Base-by-base conservation (phyloP, 1,140 invertebrate species). In the Bombus vancouverensis region DNA sequence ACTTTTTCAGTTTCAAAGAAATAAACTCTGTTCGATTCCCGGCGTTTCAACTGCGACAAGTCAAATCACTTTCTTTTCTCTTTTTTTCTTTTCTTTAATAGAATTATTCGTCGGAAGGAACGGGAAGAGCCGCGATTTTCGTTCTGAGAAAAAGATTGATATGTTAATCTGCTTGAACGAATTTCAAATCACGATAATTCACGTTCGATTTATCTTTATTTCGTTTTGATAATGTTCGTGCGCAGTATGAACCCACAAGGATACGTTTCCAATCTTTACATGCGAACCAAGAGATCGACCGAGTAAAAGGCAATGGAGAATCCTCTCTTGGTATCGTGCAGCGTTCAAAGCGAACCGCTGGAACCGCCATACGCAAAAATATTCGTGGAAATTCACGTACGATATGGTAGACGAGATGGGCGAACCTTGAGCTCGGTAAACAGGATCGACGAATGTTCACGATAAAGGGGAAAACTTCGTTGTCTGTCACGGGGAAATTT, bases 81-180 rank as follows among this genome's bases (percentile, higher is more conserved):
- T 25, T 32, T 8, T 10, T 12, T 1, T 28, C 25, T n/a, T 8
- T 0, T 37, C 47, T 13, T 25, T 75, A 25, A 59, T 28, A 28
- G 13, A n/a, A 9, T 53, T 74, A 6, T 8, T 15, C 22, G 18
- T 37, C 18, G 22, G 10, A 47, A 39, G 22, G 32, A 39, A 44
- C 39, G 10, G 15, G 10, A 71, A n/a, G 28, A 71, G 37, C 34
- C 70, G 42, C 37, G 68, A 85, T 22, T 68, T 59, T n/a, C 57
- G 42, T 37, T 34, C 79, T 3, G 28, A 22, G 59, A 68, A 13
- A 57, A 44, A 65, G 37, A 66, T 32, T 85, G 84, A 85, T 85
- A 85, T 85, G 84, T 85, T 81, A 59, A 81, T 57, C 70, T n/a
- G 68, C 28, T 80, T 70, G 59, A 70, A 68, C 47, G 65, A 73